A percentile compares a stretch with the other conserved stretches of the same genome.
phyloP scores from a whole-genome alignment of 2,113 vertebrate genomes.

The Erythrocercus mccallii region DNA sequence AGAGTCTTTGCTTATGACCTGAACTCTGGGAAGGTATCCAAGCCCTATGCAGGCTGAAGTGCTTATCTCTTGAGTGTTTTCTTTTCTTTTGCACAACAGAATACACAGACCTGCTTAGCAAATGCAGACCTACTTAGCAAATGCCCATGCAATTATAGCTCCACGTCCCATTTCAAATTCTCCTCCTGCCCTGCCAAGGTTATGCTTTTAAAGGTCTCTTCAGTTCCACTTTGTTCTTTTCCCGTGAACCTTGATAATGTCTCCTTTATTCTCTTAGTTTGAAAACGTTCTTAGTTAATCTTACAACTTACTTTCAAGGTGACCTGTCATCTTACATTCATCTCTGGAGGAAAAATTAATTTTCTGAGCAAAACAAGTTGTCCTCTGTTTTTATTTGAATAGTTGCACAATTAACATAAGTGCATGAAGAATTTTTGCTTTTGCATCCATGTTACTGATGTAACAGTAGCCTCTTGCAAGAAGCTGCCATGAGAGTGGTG shows the following conservation, averaged over 20 bases:
- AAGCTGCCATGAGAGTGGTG: neutral
- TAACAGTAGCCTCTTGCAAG: neutral
- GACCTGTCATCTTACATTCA: neutral
- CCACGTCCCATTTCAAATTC: neutral
- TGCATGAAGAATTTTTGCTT: neutral
- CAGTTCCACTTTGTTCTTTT: neutral
- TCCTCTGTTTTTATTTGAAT: neutral
- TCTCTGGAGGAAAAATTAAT: neutral
- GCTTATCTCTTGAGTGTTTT: conserved; percentile 27
- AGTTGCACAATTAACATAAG: neutral
- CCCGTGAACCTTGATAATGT: neutral
- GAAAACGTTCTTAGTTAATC: neutral
- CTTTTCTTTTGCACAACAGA: conserved; percentile 25
- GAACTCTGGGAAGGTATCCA: conserved; percentile 54
- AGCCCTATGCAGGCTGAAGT: neutral
- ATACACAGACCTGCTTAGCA: conserved; percentile 22
- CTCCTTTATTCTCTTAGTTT: neutral
- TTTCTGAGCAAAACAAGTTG: neutral
- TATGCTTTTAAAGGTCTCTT: neutral
- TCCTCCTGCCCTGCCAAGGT: neutral
- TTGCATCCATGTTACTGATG: neutral
- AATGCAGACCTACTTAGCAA: conserved; percentile 23
- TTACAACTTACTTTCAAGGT: neutral
- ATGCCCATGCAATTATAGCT: neutral
- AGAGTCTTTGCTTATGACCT: conserved; percentile 41